A percentile compares a stretch with the other conserved stretches of the same genome.
Evolutionary conservation across 2,113 vertebrate genomes (phyloP).

Genomic region (Gymnorhina tibicen): DNA sequence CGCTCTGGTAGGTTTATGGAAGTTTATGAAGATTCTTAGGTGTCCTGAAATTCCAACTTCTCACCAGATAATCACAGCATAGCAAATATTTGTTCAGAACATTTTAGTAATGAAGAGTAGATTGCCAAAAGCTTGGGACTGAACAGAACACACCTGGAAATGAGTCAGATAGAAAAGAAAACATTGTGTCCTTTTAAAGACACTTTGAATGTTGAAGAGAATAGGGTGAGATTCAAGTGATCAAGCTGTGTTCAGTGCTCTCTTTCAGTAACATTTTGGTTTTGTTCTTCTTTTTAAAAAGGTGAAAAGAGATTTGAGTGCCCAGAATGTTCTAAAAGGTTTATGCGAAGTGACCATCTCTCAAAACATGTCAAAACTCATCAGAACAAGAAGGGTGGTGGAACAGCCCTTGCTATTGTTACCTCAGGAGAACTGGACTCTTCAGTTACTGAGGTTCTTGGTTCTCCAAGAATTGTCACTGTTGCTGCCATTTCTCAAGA

Average conservation of each 20-base stretch:
- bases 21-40: background rate
- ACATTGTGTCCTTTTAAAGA: background rate
- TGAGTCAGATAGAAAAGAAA: background rate
- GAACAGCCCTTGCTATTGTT: conserved; percentile 92
- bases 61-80: background rate
- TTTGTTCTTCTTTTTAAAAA: conserved; percentile 64
- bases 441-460: conserved; percentile 86
- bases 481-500: conserved; percentile 95
- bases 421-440: conserved; percentile 96
- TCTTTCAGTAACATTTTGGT: background rate
- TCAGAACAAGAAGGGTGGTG: conserved; percentile 96
- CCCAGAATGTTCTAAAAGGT: conserved; percentile 96
- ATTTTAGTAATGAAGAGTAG: background rate
- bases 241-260: background rate
- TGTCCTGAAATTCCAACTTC: background rate
- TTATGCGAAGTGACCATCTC: conserved; percentile 99
- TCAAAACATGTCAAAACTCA: conserved; percentile 99
- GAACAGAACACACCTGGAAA: background rate
- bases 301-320: conserved; percentile 98
- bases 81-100: background rate
- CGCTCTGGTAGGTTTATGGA: background rate
- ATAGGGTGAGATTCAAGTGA: background rate
- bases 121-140: background rate
- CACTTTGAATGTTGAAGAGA: background rate
- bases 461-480: conserved; percentile 91